Evolutionary conservation across 2,888 invertebrate genomes (phyloP).

Genomic region (Parelbella ahira): DNA sequence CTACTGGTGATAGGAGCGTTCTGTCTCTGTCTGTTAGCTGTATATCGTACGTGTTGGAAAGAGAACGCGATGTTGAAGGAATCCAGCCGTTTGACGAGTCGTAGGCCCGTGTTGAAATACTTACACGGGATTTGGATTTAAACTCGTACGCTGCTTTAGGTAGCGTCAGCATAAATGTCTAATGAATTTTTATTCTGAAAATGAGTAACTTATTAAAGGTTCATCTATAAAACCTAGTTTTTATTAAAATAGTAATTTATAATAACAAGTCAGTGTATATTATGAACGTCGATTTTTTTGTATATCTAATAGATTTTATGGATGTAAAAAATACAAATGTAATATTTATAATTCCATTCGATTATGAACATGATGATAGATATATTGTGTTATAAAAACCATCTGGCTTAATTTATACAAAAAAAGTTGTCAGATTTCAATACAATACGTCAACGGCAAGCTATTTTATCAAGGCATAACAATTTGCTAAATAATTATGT

Average conservation of each 20-base stretch:
- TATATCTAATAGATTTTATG: too few relatives aligned
- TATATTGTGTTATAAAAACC: constrained; percentile 11
- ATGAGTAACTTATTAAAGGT: too few relatives aligned
- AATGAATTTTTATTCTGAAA: not conserved
- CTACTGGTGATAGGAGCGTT: constrained; percentile 23
- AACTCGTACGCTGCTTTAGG: constrained; percentile 49
- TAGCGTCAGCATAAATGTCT: constrained; percentile 23
- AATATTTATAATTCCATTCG: too few relatives aligned
- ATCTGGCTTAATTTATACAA: constrained; percentile 10
- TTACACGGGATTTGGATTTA: constrained; percentile 71
- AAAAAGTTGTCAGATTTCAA: constrained; percentile 6
- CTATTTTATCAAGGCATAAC: too few relatives aligned
- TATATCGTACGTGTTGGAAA: constrained; percentile 34
- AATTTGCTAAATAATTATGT: too few relatives aligned
- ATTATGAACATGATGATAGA: constrained; percentile 21
- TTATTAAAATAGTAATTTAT: too few relatives aligned
- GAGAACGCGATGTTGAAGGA: constrained; percentile 34
- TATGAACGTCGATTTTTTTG: too few relatives aligned
- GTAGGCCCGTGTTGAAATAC: constrained; percentile 66
- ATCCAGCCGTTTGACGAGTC: constrained; percentile 48
- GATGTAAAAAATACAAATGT: too few relatives aligned
- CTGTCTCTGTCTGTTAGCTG: constrained; percentile 30
- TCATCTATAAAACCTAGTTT: too few relatives aligned
- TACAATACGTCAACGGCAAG: too few relatives aligned
- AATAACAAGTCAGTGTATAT: too few relatives aligned